Conservation (phyloP, 2,888 invertebrate genomes). For the Leptinotarsa peninsularis region DNA sequence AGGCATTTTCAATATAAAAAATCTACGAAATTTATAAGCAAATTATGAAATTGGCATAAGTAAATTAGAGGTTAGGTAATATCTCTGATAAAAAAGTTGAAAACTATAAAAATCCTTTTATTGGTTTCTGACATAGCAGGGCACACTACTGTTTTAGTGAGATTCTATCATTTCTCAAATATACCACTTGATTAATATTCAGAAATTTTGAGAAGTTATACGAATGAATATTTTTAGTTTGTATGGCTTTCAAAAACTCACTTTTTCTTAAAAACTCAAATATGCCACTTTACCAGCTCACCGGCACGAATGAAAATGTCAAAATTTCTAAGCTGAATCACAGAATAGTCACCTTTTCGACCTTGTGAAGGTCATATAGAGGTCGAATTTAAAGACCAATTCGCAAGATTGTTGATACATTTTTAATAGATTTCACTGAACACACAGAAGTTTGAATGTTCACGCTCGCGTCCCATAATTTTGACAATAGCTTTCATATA, state of each 20-base stretch:
- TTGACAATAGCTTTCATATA: neutral
- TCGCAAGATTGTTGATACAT: neutral
- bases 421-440: neutral
- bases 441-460: neutral
- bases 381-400: neutral
- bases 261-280: constrained; percentile 1
- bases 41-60: neutral
- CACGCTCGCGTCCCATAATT: no score
- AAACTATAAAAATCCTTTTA: neutral
- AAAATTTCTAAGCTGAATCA: constrained; percentile 3
- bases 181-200: neutral
- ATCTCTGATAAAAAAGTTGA: constrained; percentile 1
- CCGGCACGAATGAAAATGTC: constrained; percentile 23
- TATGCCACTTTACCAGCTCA: neutral
- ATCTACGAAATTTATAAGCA: neutral
- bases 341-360: constrained; percentile 6
- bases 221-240: neutral
- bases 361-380: constrained; percentile 23
- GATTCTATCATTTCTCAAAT: neutral
- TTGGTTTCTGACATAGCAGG: neutral
- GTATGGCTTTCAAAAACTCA: constrained; percentile 2
- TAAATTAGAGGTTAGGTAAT: constrained; percentile 6
- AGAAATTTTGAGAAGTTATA: neutral
- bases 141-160: neutral
- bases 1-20: constrained; percentile 19